These are phyloP conservation scores for Coelopa frigida DNA, from an alignment of 1,140 invertebrate species.

Conservation along the genomic window DNA sequence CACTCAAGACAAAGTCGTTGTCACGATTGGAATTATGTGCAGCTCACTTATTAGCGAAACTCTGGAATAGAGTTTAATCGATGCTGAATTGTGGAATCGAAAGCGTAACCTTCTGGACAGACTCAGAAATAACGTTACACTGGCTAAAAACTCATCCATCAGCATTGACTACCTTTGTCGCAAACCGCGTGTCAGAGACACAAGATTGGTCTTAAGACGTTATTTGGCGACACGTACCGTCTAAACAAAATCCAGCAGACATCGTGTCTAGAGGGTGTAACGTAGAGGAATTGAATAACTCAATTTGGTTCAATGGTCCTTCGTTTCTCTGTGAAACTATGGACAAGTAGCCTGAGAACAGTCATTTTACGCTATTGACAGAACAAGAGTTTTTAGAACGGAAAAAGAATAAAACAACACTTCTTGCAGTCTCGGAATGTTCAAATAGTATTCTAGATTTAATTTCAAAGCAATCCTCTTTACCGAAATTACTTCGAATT, in stretches of 20 bases:
- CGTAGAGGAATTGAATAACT: not conserved
- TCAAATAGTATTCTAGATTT: no score
- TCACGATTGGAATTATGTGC: constrained; percentile 17
- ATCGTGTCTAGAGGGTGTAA: constrained; percentile 5
- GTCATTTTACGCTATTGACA: no score
- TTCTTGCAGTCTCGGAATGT: no score
- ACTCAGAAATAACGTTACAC: constrained; percentile 9
- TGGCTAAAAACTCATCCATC: constrained; percentile 9
- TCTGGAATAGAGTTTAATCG: constrained; percentile 5
- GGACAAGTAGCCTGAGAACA: not conserved
- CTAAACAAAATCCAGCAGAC: constrained; percentile 18
- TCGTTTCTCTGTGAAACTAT: not conserved
- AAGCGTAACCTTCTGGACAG: constrained; percentile 10
- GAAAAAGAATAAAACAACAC: not conserved
- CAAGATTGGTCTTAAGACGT: constrained; percentile 15
- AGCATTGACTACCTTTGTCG: constrained; percentile 23
- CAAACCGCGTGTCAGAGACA: constrained; percentile 28
- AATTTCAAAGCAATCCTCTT: not conserved
- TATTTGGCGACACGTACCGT: constrained; percentile 21
- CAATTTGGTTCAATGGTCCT: not conserved
- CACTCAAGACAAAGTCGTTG: constrained; percentile 14
- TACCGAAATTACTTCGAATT: not conserved
- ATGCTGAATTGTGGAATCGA: no score
- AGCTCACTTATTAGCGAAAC: constrained; percentile 16
- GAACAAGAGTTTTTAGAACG: not conserved